These are phyloP conservation scores for Philopedon plagiatum DNA, from an alignment of 2,888 invertebrate species.

Conservation along the genomic window DNA sequence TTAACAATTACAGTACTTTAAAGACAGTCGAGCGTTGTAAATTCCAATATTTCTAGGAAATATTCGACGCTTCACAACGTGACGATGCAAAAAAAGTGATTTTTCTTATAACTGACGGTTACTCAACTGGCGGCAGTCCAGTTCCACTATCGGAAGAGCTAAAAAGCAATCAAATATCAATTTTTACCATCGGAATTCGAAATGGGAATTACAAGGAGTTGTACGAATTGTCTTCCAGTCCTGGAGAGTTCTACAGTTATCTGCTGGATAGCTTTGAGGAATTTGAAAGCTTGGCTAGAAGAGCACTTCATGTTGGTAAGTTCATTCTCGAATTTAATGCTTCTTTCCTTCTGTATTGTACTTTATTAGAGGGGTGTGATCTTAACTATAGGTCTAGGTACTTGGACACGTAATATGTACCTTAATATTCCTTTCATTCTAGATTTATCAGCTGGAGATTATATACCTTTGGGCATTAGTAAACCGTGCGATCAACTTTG, in stretches of 20 bases:
- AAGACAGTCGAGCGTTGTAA: too few species aligned
- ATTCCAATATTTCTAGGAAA: constrained; percentile 68
- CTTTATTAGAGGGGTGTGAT: too few species aligned
- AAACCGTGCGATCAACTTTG: constrained; percentile 73
- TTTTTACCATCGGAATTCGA: constrained; percentile 75
- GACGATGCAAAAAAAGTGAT: constrained; percentile 73
- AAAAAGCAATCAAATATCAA: constrained; percentile 71
- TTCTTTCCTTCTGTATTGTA: too few species aligned
- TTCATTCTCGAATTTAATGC: too few species aligned
- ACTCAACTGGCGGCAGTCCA: constrained; percentile 80
- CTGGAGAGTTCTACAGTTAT: constrained; percentile 76
- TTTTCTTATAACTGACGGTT: constrained; percentile 80
- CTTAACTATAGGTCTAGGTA: too few species aligned
- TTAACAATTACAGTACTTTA: too few species aligned
- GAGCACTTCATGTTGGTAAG: constrained; percentile 78
- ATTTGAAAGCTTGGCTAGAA: constrained; percentile 78
- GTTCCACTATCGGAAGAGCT: constrained; percentile 73
- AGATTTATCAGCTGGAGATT: constrained; percentile 77
- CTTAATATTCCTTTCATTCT: constrained; percentile 32
- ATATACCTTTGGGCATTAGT: constrained; percentile 69
- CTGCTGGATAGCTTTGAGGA: constrained; percentile 78
- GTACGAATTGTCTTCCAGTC: constrained; percentile 75
- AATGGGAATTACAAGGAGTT: constrained; percentile 77
- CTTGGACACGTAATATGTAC: too few species aligned
- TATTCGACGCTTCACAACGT: constrained; percentile 66